Conservation (phyloP, 2,113 vertebrate species). For the Microtus pennsylvanicus region DNA sequence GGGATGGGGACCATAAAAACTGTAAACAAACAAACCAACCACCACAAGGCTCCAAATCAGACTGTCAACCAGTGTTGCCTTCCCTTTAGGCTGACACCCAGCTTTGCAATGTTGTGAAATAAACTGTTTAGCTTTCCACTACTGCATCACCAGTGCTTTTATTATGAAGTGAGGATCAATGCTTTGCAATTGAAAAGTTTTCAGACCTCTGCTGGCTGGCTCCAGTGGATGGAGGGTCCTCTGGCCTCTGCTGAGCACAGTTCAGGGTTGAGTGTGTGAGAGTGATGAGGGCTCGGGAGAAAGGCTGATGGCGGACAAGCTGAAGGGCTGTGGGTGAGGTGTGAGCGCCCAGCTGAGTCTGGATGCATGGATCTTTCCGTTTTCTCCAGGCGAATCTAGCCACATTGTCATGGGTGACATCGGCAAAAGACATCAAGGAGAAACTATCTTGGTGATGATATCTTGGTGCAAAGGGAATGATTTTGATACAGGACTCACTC, state of each 20-base stretch:
- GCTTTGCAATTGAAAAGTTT: background rate
- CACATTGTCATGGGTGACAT: background rate
- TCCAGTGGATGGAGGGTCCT: background rate
- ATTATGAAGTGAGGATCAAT: background rate
- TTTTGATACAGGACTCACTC: conserved; percentile 39
- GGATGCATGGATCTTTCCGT: background rate
- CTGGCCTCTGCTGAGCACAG: background rate
- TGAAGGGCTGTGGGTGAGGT: background rate
- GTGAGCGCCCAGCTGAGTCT: background rate
- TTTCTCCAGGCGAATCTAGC: conserved; percentile 9
- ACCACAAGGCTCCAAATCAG: background rate
- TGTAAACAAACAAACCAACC: background rate
- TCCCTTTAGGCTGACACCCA: background rate
- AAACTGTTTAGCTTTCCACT: background rate
- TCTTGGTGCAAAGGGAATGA: conserved; percentile 52
- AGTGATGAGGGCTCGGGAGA: background rate
- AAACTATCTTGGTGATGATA: conserved; percentile 5
- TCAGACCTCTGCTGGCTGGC: background rate
- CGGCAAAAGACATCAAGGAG: conserved; percentile 17
- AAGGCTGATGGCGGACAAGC: background rate
- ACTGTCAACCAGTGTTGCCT: background rate
- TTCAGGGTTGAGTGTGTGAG: background rate
- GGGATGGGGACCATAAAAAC: background rate
- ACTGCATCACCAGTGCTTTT: background rate
- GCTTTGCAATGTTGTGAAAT: background rate